Conservation (phyloP, 2,797 vertebrate species). For the Sus cebifrons region DNA sequence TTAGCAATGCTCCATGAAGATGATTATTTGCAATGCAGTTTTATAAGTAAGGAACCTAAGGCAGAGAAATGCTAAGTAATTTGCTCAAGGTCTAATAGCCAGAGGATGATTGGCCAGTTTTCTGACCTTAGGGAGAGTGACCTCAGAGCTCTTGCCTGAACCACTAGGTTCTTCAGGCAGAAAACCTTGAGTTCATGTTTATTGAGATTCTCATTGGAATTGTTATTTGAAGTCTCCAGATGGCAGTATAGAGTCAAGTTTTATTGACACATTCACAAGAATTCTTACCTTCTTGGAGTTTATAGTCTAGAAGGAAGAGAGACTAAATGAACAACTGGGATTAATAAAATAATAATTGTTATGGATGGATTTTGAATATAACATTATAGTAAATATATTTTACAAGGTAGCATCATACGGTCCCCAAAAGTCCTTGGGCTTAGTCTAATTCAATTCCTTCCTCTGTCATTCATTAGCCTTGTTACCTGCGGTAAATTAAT, state of each 20-base stretch:
- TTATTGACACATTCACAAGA: not conserved
- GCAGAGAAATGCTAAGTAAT: not conserved
- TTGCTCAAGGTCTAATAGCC: not conserved
- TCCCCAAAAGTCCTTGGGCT: not conserved
- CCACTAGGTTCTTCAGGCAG: not conserved
- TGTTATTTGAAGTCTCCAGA: not conserved
- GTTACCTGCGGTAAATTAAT: not conserved
- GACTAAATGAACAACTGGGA: not conserved
- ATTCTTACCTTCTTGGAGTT: slow-evolving; percentile 30
- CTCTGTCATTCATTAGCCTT: not conserved
- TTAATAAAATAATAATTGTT: not conserved
- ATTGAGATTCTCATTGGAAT: not conserved
- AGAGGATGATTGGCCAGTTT: not conserved
- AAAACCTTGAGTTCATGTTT: not conserved
- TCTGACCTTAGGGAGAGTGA: not conserved
- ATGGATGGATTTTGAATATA: not conserved
- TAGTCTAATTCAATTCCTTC: not conserved
- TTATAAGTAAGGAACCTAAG: not conserved
- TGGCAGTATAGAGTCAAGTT: not conserved
- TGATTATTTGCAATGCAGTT: not conserved
- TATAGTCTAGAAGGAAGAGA: not conserved
- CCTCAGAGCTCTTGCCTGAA: not conserved
- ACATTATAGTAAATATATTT: not conserved
- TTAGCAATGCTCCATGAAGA: not conserved
- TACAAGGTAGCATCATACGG: not conserved